These are phyloP conservation scores for Xylocopa sonorina DNA, from an alignment of 1,140 invertebrate genomes.

Conservation along the genomic window DNA sequence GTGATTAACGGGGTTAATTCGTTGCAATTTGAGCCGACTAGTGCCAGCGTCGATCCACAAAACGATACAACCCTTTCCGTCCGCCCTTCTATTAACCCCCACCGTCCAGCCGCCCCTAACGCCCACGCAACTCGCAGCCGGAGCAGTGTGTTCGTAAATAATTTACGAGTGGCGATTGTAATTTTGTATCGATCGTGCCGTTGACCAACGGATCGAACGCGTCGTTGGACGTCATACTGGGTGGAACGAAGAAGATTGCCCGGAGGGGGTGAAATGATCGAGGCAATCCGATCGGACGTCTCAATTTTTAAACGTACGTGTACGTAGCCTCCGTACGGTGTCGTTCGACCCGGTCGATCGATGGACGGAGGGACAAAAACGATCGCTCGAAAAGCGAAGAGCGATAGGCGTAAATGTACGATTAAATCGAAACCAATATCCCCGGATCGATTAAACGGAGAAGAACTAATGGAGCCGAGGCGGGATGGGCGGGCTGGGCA, in stretches of 20 bases:
- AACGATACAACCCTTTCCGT: neutral
- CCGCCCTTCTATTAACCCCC: neutral
- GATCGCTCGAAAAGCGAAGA: neutral
- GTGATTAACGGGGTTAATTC: constrained; percentile 71
- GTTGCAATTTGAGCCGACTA: constrained; percentile 66
- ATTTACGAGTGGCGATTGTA: constrained; percentile 63
- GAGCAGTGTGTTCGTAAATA: constrained; percentile 60
- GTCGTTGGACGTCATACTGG: constrained; percentile 3
- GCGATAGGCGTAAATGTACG: constrained; percentile 14
- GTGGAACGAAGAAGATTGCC: neutral
- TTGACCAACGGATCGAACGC: neutral
- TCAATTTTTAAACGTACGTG: constrained; percentile 19
- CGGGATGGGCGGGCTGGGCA: neutral
- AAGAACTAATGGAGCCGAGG: neutral
- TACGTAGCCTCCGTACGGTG: neutral
- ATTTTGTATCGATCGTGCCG: constrained; percentile 44
- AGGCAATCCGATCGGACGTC: constrained; percentile 1
- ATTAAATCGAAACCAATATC: constrained; percentile 21
- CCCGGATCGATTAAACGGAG: constrained; percentile 25
- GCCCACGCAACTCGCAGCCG: neutral
- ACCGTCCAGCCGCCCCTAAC: no score
- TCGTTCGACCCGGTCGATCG: neutral
- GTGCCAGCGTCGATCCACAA: no score
- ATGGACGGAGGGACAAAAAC: neutral
- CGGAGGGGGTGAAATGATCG: neutral